Base-by-base conservation (phyloP, 2,797 vertebrate species). In the Acipenser oxyrinchus region DNA sequence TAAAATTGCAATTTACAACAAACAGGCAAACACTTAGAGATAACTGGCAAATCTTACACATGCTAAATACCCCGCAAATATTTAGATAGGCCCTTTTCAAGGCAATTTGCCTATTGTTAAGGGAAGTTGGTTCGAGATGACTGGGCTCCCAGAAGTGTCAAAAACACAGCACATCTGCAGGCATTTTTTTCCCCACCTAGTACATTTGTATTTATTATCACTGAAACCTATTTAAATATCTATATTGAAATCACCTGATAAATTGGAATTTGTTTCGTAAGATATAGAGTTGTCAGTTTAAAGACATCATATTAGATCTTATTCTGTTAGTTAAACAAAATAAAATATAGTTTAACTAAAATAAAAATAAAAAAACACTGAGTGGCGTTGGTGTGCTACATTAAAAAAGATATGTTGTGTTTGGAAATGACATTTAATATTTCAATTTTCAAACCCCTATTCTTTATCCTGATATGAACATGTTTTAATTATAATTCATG, bases 1-100 rank as follows among this genome's bases (percentile, higher is more conserved):
- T 91, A 86, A 90, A 89, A 89, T 89, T 86, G 87, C 89, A 90
- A 92, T 93, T 93, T 93, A 86, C 87, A 82, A 84, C 87, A 86
- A 88, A 84, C 88, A 88, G 88, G 75, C 71, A 77, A 78, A 73
- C 68, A 86, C 83, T 88, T 89, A 82, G 82, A 87, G 81, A 84
- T 86, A 85, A 87, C 83, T 66, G 88, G 82, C 77, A 77, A 75
- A 87, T 86, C 87, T 82, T 82, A 78, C 80, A 78, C 82, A 80
- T 81, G 84, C 88, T 91, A 90, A 91, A 87, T 85, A 87, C 84
- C 86, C 59, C 53, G 84, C 84, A 89, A 86, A 87, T 88, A 90
- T 92, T 91, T 91, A 86, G 85, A 91, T 84, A 86, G 83, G 82
- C 79, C 37, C 76, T 55, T 83, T 85, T 82, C 75, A 82, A 86